phyloP scores from a whole-genome alignment of 2,888 invertebrate genomes.

The Phania funesta region DNA sequence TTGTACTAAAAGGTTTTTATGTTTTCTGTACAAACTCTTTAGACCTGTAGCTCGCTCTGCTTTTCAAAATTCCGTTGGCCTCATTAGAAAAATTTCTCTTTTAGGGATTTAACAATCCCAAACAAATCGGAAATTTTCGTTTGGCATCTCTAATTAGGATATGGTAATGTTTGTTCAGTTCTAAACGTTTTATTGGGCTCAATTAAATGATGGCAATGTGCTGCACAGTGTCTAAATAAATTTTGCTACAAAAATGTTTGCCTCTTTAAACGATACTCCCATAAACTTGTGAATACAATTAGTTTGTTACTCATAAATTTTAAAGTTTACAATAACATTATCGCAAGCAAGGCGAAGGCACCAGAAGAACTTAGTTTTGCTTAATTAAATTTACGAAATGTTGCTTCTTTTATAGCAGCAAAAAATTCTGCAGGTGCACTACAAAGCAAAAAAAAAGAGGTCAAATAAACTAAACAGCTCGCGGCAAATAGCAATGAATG shows the following conservation, averaged over 20 bases:
- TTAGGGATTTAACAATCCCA: too few relatives aligned
- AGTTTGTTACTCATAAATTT: conserved; percentile 38
- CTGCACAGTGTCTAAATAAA: conserved; percentile 19
- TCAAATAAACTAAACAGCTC: not conserved
- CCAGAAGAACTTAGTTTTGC: not conserved
- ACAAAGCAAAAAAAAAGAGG: conserved; percentile 2
- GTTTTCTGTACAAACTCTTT: too few relatives aligned
- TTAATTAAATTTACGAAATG: conserved; percentile 20
- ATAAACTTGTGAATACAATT: conserved; percentile 53
- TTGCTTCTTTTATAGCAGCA: conserved; percentile 2
- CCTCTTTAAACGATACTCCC: conserved; percentile 46
- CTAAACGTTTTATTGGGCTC: not conserved
- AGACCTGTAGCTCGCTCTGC: too few relatives aligned
- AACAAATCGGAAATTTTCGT: too few relatives aligned
- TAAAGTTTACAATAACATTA: conserved; percentile 7
- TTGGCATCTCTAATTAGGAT: too few relatives aligned
- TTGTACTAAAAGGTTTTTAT: too few relatives aligned
- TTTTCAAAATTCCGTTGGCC: too few relatives aligned
- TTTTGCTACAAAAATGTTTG: conserved; percentile 50
- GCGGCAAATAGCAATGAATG: not conserved
- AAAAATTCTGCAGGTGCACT: conserved; percentile 56
- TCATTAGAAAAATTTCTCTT: too few relatives aligned
- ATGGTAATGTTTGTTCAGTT: not conserved
- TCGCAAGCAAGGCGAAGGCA: not conserved
- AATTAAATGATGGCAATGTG: not conserved